Evolutionary conservation across 2,113 vertebrate genomes (phyloP), one percentile per base, ranked within the genome.

Genomic region (Colius striatus): DNA sequence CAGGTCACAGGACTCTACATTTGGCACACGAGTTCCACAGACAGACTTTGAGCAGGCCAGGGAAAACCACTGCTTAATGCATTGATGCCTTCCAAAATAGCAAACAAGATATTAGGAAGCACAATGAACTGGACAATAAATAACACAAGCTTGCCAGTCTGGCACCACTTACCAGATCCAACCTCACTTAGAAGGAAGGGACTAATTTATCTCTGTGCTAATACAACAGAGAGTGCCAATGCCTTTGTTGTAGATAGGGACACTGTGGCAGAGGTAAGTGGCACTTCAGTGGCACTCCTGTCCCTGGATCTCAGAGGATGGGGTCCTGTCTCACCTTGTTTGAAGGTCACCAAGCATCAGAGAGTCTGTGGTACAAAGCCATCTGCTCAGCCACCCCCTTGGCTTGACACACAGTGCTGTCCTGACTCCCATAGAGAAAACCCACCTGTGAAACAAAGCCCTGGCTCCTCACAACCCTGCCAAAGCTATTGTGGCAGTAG

Each of bases 401-500:
- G 0, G 26, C 55, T 20, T 63, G 84, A 51, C 23, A 45, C 1
- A 0, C 0, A 0, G 53, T 29, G 71, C 57, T 0, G 1, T 73
- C 38, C 71, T 6, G 13, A 68, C 4, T 0, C 75, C 88, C 36
- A 38, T 7, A 0, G 89, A 71, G 68, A 88, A 90, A 96, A 68
- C 5, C 30, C 55, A 90, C 51, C 68, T 55, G 55, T 29, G 57
- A 87, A 87, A 73, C 74, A 84, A 89, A 71, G 51, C 1, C 0
- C 30, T 70, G 57, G 54, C 1, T 91, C 77, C 84, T 84, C 89
- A 60, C 6, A 1, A 55, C 51, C 36, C 50, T 86, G 55, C 34
- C 87, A 65, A 32, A 90, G 71, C 36, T 67, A 7, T 32, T 65
- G 50, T 66, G 72, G 65, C 43, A 61, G 47, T 13, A 19, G 70